Percentiles rank a stretch among this genome's conserved stretches.
Conservation (phyloP, 2,888 invertebrate genomes). For the Caenorhabditis japonica region DNA sequence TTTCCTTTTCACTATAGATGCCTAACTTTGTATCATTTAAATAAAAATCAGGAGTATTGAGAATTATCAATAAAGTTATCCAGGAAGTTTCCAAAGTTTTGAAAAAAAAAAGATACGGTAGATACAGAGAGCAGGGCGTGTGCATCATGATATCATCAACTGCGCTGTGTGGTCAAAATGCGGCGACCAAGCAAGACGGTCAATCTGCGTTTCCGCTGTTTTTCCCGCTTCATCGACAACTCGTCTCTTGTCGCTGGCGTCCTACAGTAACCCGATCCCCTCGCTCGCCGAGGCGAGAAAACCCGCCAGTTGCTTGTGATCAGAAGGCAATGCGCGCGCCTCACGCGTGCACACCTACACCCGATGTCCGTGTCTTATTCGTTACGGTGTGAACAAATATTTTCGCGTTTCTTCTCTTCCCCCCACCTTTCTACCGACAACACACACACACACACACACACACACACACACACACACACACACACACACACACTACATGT, state of each 20-base stretch:
- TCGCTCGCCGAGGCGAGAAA: slow-evolving; percentile 18
- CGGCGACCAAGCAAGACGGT: slow-evolving; percentile 43
- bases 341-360: slow-evolving; percentile 45
- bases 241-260: slow-evolving; percentile 10
- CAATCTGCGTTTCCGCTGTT: slow-evolving; percentile 39
- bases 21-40: too few relatives aligned
- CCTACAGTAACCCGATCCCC: slow-evolving; percentile 54
- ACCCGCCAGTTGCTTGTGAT: slow-evolving; percentile 27
- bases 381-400: slow-evolving; percentile 53
- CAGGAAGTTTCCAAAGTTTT: too few relatives aligned
- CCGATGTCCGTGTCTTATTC: slow-evolving; percentile 37
- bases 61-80: too few relatives aligned
- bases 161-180: slow-evolving; percentile 31
- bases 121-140: slow-evolving; percentile 9
- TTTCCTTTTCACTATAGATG: too few relatives aligned
- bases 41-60: too few relatives aligned
- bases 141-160: slow-evolving; percentile 28
- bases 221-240: slow-evolving; percentile 33
- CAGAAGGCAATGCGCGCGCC: slow-evolving; percentile 31
- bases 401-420: slow-evolving; percentile 9
- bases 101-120: slow-evolving; percentile 13
- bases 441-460: slow-evolving; percentile 40
- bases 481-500: slow-evolving; percentile 33
- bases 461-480: slow-evolving; percentile 28
- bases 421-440: slow-evolving; percentile 30